Conservation (phyloP, 2,797 vertebrate genomes). For the Borostomias antarcticus region DNA sequence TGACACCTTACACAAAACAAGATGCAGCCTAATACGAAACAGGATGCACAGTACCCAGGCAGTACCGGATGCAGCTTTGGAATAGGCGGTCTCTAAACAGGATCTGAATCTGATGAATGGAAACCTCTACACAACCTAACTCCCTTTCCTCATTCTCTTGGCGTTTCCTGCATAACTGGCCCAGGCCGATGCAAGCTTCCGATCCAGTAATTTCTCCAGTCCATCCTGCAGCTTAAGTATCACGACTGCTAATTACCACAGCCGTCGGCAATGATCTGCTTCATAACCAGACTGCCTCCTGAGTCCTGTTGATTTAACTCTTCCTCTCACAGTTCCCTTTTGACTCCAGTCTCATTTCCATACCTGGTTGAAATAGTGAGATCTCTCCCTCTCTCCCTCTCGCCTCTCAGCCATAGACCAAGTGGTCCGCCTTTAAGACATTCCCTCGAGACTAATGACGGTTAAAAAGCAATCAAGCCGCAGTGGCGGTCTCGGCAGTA, state of each 20-base stretch:
- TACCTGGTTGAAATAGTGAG: conserved; percentile 45
- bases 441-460: conserved; percentile 70
- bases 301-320: conserved; percentile 19
- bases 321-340: conserved; percentile 2
- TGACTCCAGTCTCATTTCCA: conserved; percentile 33
- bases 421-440: conserved; percentile 51
- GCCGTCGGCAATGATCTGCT: conserved; percentile 32
- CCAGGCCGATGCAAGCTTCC: conserved; percentile 2
- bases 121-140: conserved; percentile 19
- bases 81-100: neutral
- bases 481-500: conserved; percentile 62
- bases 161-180: neutral
- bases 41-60: too few relatives aligned
- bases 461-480: conserved; percentile 76
- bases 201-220: neutral
- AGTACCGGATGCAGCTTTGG: too few relatives aligned
- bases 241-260: conserved; percentile 38
- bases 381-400: conserved; percentile 39
- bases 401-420: conserved; percentile 42
- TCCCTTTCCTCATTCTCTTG: conserved; percentile 25
- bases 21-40: too few relatives aligned
- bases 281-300: conserved; percentile 24
- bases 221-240: conserved; percentile 33
- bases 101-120: neutral
- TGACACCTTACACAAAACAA: too few relatives aligned